Base-by-base conservation (phyloP, 2,797 vertebrate species). In the Gymnoscopelus microlampas region DNA sequence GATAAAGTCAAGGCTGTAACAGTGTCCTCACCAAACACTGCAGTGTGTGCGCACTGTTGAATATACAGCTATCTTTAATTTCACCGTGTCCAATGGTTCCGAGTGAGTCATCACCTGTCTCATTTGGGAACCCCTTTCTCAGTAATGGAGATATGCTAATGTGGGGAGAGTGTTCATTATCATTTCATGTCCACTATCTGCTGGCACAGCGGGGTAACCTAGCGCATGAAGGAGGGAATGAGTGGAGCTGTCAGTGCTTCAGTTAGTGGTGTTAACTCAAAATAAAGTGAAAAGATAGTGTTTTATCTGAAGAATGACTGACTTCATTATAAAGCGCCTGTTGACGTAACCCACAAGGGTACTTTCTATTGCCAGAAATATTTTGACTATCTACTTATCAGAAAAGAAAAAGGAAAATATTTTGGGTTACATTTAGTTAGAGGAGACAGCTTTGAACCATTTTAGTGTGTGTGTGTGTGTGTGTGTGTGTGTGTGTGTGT, bases 301-400 rank as follows among this genome's bases (percentile, higher is more conserved):
- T 35, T 5, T n/a, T 70, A 69, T 70, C 11, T 63, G 32, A 35
- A 39, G 13, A 64, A 61, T 51, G 10, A 14, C 26, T 66, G 60
- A 49, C 48, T 50, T 39, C 3, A 57, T 59, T 26, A 29, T 66
- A 1, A 9, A 19, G 19, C 2, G 9, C 23, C 23, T 10, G 53
- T 9, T 54, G 53, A 29, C 11, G 10, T 12, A 44, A 29, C 26
- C 2, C 32, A 19, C 26, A 9, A 0, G 32, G 12, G 23, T 2
- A 14, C 55, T 44, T 64, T 55, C 68, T 44, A 73, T 51, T 10
- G 24, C 0, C 67, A 35, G 29, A 29, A 13, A 50, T 67, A 59
- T 39, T 39, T 32, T 48, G 2, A 11, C 14, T 29, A 14, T 56
- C 8, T 19, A 1, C 19, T 19, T 19, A 19, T 19, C 19, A 19